Base-by-base conservation (phyloP, 2,113 vertebrate genomes). In the Tetrao urogallus region DNA sequence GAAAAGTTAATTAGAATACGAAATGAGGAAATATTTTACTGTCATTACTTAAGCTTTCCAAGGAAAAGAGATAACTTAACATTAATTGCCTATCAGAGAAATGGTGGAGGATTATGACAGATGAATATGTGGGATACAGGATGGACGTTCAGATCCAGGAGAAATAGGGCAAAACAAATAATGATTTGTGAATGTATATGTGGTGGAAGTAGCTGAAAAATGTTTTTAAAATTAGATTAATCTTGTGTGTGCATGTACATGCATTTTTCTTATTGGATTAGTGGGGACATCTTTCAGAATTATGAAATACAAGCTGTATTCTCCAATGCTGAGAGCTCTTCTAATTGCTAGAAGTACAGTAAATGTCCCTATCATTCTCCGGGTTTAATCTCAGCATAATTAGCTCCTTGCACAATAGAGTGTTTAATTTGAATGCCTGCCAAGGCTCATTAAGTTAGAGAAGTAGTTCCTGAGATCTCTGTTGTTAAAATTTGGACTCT, bases 401-500 rank as follows among this genome's bases (percentile, higher is more conserved):
- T 98, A 97, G 97, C 97, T 97, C 90, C 94, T 98, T 97, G 96
- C 94, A 98, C 97, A 97, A 97, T 98, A 97, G 96, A 97, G 89
- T 97, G 94, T 97, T 97, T 97, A 97, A 97, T 98, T 97, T 98
- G 97, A 97, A 98, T 97, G 92, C 93, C 97, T 98, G 97, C 97
- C 97, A 97, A 94, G 77, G 96, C 97, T 98, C 97, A 97, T 98
- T 98, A 98, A 97, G 87, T 97, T 96, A 91, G 94, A 97, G 91
- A 91, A 95, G 96, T 95, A 89, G 97, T 97, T 98, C 97, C 97
- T 95, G 97, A 97, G 95, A 97, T 96, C 88, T 97, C 95, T 97
- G 94, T 97, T 97, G 92, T 96, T 97, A 88, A 97, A 97, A 95
- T 81, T 82, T 82, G 93, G 92, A 65, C 82, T 96, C 95, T 79